phyloP scores from a whole-genome alignment of 2,797 vertebrate genomes.

The Cryptoblepharus egeriae region DNA sequence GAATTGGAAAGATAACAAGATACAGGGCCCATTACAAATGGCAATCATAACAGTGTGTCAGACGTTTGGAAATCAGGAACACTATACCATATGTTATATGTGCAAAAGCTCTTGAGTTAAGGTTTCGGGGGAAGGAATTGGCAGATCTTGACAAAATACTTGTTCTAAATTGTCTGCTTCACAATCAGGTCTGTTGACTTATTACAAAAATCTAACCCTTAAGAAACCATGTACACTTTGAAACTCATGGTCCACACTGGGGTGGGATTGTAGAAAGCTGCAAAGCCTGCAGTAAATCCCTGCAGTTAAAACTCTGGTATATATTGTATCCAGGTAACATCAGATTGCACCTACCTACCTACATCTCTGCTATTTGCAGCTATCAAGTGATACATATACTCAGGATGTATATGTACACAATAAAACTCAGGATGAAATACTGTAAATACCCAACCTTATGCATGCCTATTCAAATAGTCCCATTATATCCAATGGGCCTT shows the following conservation, averaged over 20 bases:
- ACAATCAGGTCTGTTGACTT: too few relatives aligned
- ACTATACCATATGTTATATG: neutral
- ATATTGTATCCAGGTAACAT: too few relatives aligned
- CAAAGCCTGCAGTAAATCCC: neutral
- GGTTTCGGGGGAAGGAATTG: neutral
- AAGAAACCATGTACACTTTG: neutral
- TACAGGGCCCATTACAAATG: accelerated
- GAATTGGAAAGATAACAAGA: neutral
- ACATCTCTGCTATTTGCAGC: too few relatives aligned
- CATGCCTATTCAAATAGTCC: too few relatives aligned
- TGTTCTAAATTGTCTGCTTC: neutral
- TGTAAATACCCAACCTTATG: too few relatives aligned
- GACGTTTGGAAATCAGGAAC: neutral
- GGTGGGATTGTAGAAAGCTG: neutral
- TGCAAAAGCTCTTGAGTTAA: neutral
- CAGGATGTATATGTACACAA: too few relatives aligned
- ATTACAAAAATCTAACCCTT: neutral
- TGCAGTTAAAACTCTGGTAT: too few relatives aligned
- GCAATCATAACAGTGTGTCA: accelerated
- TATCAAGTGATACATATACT: too few relatives aligned
- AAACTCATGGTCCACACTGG: too few relatives aligned
- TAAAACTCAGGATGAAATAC: too few relatives aligned
- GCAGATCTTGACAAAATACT: neutral
- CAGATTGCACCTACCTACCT: too few relatives aligned
- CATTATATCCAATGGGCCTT: too few relatives aligned